phyloP scores from a whole-genome alignment of 1,140 invertebrate species.

The Penaeus japonicus region DNA sequence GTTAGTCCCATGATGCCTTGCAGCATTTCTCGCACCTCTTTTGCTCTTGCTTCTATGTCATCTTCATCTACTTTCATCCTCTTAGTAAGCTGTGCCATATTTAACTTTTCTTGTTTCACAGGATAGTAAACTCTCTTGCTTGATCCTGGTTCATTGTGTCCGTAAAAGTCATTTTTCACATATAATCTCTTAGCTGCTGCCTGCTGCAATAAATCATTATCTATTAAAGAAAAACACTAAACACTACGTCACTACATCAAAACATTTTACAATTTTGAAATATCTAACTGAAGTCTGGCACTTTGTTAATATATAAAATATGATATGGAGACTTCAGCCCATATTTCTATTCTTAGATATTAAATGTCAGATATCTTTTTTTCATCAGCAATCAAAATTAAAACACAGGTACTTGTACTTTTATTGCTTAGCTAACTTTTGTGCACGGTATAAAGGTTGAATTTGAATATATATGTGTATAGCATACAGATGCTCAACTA shows the following conservation, averaged over 20 bases:
- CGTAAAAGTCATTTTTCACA: conserved; percentile 59
- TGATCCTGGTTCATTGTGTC: conserved; percentile 44
- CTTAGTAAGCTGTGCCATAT: conserved; percentile 39
- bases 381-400: too few relatives aligned
- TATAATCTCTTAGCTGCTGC: conserved; percentile 50
- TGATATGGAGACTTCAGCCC: too few relatives aligned
- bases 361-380: too few relatives aligned
- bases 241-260: background rate
- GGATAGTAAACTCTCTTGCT: conserved; percentile 57
- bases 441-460: too few relatives aligned
- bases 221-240: background rate
- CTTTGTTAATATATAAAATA: too few relatives aligned
- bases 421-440: too few relatives aligned
- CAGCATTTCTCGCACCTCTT: conserved; percentile 56
- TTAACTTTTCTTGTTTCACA: conserved; percentile 56
- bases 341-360: too few relatives aligned
- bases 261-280: background rate
- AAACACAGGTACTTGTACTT: too few relatives aligned
- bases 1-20: conserved; percentile 56
- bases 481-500: too few relatives aligned
- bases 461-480: too few relatives aligned
- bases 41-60: conserved; percentile 53
- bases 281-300: too few relatives aligned
- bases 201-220: conserved; percentile 1
- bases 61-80: conserved; percentile 56